A percentile compares a stretch with the other conserved stretches of the same genome.
Evolutionary conservation across 2,888 invertebrate genomes (phyloP).

Genomic region (Epinotia demarniana): DNA sequence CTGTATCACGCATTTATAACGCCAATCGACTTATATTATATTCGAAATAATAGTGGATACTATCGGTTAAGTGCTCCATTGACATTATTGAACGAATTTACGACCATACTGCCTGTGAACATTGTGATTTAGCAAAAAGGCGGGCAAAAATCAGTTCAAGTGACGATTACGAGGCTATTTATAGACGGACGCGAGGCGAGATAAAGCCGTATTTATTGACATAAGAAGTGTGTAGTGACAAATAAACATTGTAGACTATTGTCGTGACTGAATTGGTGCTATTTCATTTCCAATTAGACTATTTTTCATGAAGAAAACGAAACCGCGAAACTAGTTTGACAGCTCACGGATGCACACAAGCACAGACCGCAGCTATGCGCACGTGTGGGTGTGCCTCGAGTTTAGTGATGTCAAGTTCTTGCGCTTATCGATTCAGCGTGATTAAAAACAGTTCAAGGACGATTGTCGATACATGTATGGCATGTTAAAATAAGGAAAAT

Average conservation of each 20-base stretch:
- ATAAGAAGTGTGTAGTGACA: slow-evolving; percentile 50
- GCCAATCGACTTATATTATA: slow-evolving; percentile 59
- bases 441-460: slow-evolving; percentile 78
- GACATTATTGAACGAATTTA: slow-evolving; percentile 54
- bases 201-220: slow-evolving; percentile 62
- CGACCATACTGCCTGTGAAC: slow-evolving; percentile 54
- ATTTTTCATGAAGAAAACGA: slow-evolving; percentile 53
- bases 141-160: slow-evolving; percentile 77
- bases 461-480: slow-evolving; percentile 51
- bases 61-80: slow-evolving; percentile 57
- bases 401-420: slow-evolving; percentile 79
- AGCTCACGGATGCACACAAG: slow-evolving; percentile 72
- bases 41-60: slow-evolving; percentile 58
- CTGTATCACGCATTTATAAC: slow-evolving; percentile 66
- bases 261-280: slow-evolving; percentile 48
- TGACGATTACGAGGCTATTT: slow-evolving; percentile 77
- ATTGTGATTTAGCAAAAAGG: slow-evolving; percentile 70
- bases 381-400: slow-evolving; percentile 66
- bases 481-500: slow-evolving; percentile 14
- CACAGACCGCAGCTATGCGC: slow-evolving; percentile 56
- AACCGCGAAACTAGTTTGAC: slow-evolving; percentile 81
- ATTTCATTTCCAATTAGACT: slow-evolving; percentile 54
- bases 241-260: slow-evolving; percentile 54
- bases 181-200: slow-evolving; percentile 71
- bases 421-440: slow-evolving; percentile 75